Evolutionary conservation across 2,113 vertebrate genomes (phyloP).

Genomic region (Hyperoodon ampullatus): DNA sequence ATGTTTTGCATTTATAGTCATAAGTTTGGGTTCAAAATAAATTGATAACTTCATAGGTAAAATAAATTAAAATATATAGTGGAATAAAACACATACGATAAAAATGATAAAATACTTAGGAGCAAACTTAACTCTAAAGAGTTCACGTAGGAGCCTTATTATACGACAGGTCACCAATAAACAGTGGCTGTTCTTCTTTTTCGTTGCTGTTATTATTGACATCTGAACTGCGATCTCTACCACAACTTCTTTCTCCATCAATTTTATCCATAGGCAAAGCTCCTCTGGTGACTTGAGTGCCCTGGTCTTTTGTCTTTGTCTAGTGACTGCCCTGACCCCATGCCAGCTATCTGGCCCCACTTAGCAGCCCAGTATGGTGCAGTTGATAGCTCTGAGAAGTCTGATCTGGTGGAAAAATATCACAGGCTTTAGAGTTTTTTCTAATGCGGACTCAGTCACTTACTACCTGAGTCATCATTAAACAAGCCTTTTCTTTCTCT

Average conservation of each 20-base stretch:
- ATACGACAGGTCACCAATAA: neutral
- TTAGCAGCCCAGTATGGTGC: neutral
- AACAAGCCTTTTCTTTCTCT: neutral
- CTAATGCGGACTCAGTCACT: neutral
- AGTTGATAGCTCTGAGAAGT: neutral
- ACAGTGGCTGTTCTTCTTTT: neutral
- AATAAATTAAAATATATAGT: neutral
- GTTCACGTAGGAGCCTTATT: neutral
- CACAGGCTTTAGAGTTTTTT: neutral
- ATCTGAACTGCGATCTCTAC: neutral
- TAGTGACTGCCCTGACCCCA: neutral
- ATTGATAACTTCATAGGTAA: neutral
- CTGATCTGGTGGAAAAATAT: neutral
- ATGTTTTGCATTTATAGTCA: neutral
- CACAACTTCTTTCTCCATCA: neutral
- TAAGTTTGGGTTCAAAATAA: neutral
- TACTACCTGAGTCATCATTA: neutral
- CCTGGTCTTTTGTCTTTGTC: neutral
- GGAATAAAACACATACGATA: neutral
- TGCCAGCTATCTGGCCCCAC: neutral
- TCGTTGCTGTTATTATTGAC: neutral
- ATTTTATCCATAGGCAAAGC: neutral
- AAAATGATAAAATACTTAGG: neutral
- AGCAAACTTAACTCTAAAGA: neutral
- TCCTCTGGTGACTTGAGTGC: rapidly evolving